Base-by-base conservation (phyloP, 2,888 invertebrate species). In the Drosophila villosipedis region DNA sequence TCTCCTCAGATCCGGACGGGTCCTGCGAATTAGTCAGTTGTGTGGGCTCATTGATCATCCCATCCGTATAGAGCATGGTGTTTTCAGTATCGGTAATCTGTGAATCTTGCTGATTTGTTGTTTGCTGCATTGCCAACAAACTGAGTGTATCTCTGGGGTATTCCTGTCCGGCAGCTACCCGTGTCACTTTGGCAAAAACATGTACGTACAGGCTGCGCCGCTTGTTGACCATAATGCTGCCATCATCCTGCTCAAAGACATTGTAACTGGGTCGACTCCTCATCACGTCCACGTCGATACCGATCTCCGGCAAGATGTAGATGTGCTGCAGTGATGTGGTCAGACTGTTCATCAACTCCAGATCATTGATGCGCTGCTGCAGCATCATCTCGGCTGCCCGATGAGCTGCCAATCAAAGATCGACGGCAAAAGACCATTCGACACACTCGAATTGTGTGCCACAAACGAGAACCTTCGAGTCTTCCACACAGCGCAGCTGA, bases 351-450 rank as follows among this genome's bases (percentile, higher is more conserved):
- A 81, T 14, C 43, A 76, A 35, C 41, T 79, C 80, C 55, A 81
- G 33, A 41, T 82, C 69, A 22, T 74, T 67, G 43, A 81, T 74
- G 1, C 80, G 71, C 60, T 70, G 71, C 62, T 82, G 73, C 31
- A 81, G 50, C 30, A 82, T 9, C 41, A 37, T 1, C 5, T 69
- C 66, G 0, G 57, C n/a, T 74, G 54, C 1, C 54, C 28, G 16
- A 81, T 7, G 5, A 82, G 43, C 3, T 55, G 35, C 81, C 82
- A 81, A n/a, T 81, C 81, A 12, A 81, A 82, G 19, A 81, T 77
- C 62, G 80, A 77, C 0, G 73, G 76, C 31, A 81, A 25, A 10
- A 82, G 55, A 2, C 80, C 71, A 30, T 61, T 74, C 30, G 62
- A 55, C 22, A 79, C 61, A 4, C 82, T 30, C 9, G 67, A 31